These are phyloP conservation scores for Rhyacichthys aspro DNA, from an alignment of 2,797 vertebrate species.

Conservation along the genomic window DNA sequence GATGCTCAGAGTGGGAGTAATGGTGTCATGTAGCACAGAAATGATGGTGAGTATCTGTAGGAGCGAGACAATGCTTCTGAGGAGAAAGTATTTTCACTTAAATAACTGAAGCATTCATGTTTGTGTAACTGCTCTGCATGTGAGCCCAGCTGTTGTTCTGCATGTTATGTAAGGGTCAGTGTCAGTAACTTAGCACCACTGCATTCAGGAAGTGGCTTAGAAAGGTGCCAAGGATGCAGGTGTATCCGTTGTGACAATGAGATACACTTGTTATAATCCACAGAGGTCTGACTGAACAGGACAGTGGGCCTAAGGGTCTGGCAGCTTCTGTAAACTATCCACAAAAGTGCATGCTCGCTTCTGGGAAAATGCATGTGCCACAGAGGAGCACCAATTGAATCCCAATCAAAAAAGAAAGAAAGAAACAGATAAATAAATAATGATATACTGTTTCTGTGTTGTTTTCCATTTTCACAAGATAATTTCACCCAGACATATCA, in stretches of 20 bases:
- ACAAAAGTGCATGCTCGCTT: slow-evolving; percentile 22
- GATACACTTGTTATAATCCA: slow-evolving; percentile 32
- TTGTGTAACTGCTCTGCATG: neutral
- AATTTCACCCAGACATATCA: no score
- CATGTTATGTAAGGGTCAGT: neutral
- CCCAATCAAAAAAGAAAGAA: no score
- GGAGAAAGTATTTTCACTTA: no score
- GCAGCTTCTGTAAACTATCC: slow-evolving; percentile 47
- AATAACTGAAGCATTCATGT: neutral
- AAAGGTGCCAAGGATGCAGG: slow-evolving; percentile 77
- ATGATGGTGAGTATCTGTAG: no score
- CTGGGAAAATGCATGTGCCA: slow-evolving; percentile 29
- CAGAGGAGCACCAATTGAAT: slow-evolving; percentile 15
- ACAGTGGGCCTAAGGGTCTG: slow-evolving; percentile 26
- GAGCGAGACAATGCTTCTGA: no score
- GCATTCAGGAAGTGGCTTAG: slow-evolving; percentile 46
- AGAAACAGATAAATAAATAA: no score
- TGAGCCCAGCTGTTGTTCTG: slow-evolving; percentile 7
- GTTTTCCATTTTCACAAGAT: no score
- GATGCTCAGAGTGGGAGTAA: slow-evolving; percentile 27
- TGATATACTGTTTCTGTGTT: no score
- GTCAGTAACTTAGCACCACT: slow-evolving; percentile 3
- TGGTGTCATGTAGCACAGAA: slow-evolving; percentile 27
- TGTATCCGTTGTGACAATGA: slow-evolving; percentile 78
- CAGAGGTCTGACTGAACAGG: slow-evolving; percentile 35